Percentiles rank a stretch among this genome's conserved stretches.
Conservation (phyloP, 1,140 invertebrate species). For the Sycophila sp. region DNA sequence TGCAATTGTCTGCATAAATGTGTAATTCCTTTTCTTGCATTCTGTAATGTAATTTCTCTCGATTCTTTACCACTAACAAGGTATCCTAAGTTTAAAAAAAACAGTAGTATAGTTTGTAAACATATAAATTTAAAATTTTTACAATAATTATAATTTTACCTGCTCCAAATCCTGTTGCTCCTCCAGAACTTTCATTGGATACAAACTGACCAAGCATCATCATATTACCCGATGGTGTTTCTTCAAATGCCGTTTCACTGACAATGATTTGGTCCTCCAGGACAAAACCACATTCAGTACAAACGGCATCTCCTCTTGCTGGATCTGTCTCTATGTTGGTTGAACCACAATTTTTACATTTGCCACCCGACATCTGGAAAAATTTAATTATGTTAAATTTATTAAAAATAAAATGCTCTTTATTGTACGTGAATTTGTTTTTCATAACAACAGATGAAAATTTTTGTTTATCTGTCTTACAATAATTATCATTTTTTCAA, state of each 20-base stretch:
- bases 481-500: not conserved
- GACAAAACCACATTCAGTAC: conserved; percentile 95
- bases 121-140: not conserved
- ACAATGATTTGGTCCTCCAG: conserved; percentile 97
- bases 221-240: conserved; percentile 87
- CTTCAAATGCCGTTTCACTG: conserved; percentile 95
- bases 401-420: not conserved
- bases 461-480: not conserved
- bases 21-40: conserved; percentile 85
- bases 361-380: conserved; percentile 67
- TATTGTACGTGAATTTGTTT: not conserved
- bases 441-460: not conserved
- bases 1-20: conserved; percentile 80
- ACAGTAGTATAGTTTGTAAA: not conserved
- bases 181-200: conserved; percentile 85
- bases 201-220: conserved; percentile 94
- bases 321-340: conserved; percentile 95
- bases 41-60: conserved; percentile 86
- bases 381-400: not conserved
- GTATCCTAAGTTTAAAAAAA: conserved; percentile 71
- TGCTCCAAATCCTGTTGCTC: conserved; percentile 78
- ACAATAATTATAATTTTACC: conserved; percentile 64
- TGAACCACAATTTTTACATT: conserved; percentile 92
- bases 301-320: conserved; percentile 92
- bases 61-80: conserved; percentile 87